phyloP scores from a whole-genome alignment of 1,140 invertebrate genomes.

The Hycleus cichorii region DNA sequence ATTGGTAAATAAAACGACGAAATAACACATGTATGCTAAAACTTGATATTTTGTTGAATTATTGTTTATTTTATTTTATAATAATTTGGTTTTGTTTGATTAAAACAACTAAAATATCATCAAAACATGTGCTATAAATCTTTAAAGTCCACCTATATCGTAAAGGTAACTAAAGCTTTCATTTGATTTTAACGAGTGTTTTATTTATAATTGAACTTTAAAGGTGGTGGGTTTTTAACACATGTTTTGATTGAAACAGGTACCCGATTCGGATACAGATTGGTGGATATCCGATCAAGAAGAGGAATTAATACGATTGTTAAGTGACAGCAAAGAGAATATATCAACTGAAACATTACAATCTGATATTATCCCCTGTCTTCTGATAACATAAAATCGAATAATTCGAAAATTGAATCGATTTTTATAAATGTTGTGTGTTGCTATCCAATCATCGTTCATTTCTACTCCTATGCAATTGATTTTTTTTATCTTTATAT shows the following conservation, averaged over 20 bases:
- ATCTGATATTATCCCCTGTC: conserved; percentile 35
- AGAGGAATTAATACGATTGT: conserved; percentile 67
- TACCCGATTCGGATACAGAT: conserved; percentile 60
- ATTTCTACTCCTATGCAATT: background rate
- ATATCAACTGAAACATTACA: conserved; percentile 37
- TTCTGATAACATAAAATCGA: no score
- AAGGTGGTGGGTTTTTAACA: conserved; percentile 30
- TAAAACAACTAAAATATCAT: conserved; percentile 14
- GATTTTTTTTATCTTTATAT: conserved; percentile 16
- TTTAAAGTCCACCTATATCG: conserved; percentile 35
- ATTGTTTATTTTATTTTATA: background rate
- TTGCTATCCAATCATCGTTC: no score
- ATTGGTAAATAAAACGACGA: conserved; percentile 3
- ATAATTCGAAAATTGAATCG: no score
- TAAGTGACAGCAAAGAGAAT: conserved; percentile 43
- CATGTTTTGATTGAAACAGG: conserved; percentile 42
- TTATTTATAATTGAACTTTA: conserved; percentile 10
- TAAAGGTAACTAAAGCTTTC: background rate
- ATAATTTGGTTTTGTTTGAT: background rate
- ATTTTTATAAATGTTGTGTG: no score
- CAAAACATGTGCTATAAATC: conserved; percentile 33
- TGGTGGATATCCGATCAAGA: conserved; percentile 75
- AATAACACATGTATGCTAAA: conserved; percentile 15
- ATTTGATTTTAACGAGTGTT: conserved; percentile 2
- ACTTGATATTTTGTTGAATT: conserved; percentile 1